A percentile compares a stretch with the other conserved stretches of the same genome.
Conservation (phyloP, 2,113 vertebrate genomes). For the Halichoeres trimaculatus region DNA sequence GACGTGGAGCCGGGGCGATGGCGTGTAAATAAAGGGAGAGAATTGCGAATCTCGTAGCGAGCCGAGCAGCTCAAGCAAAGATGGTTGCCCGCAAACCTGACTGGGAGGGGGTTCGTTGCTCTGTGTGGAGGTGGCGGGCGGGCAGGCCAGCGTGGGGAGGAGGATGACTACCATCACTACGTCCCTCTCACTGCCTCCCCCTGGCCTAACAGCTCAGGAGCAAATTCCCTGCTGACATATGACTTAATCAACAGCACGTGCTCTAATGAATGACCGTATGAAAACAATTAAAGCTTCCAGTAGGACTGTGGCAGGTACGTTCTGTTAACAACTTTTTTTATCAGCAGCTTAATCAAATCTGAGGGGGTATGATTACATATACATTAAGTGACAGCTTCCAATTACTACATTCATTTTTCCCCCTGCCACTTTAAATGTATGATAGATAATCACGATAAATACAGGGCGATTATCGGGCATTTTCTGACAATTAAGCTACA, state of each 20-base stretch:
- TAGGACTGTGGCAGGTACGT: conserved; percentile 42
- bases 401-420: conserved; percentile 39
- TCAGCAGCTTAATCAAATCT: conserved; percentile 43
- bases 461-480: conserved; percentile 62
- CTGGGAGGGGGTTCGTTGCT: conserved; percentile 83
- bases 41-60: conserved; percentile 90
- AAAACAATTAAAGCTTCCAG: conserved; percentile 62
- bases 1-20: conserved; percentile 93
- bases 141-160: conserved; percentile 62
- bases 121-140: conserved; percentile 57
- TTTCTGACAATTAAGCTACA: conserved; percentile 70
- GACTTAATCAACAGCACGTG: conserved; percentile 67
- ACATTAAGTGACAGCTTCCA: conserved; percentile 44
- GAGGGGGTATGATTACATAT: conserved; percentile 33
- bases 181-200: conserved; percentile 65
- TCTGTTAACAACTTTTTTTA: conserved; percentile 47
- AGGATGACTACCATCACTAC: conserved; percentile 69
- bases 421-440: conserved; percentile 43
- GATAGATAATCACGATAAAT: conserved; percentile 57
- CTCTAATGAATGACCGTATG: conserved; percentile 61
- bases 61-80: conserved; percentile 91
- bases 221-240: conserved; percentile 82
- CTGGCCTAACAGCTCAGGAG: conserved; percentile 83
- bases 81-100: conserved; percentile 91
- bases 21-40: conserved; percentile 94